Conservation (phyloP, 2,113 vertebrate species). For the Chinchilla lanigera region DNA sequence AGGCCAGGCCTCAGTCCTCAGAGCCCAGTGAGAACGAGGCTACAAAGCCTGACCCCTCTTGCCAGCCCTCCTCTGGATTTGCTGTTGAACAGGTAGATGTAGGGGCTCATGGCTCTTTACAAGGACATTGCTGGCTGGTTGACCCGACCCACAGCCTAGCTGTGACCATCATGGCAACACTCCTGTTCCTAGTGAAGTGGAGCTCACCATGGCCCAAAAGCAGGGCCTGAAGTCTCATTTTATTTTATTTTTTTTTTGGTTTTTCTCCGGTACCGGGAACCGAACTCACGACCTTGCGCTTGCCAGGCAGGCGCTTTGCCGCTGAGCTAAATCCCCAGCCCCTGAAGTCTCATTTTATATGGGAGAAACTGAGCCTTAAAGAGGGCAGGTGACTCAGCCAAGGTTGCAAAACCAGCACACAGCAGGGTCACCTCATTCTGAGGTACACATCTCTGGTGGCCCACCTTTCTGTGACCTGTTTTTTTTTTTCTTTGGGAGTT, state of each 20-base stretch:
- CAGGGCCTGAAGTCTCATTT: background rate
- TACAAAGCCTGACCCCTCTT: accelerated
- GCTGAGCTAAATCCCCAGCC: too few relatives aligned
- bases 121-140: background rate
- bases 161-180: background rate
- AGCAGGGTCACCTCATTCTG: background rate
- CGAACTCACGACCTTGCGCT: too few relatives aligned
- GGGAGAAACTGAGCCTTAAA: background rate
- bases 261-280: too few relatives aligned
- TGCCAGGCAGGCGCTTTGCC: too few relatives aligned
- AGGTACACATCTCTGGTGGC: too few relatives aligned
- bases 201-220: background rate
- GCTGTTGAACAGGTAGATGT: background rate
- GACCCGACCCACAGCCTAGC: background rate
- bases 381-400: background rate
- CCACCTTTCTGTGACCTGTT: background rate
- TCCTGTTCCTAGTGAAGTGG: background rate
- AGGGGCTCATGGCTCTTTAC: background rate
- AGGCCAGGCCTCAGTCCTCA: background rate
- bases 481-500: background rate
- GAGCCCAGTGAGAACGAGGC: background rate
- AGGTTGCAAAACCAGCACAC: too few relatives aligned
- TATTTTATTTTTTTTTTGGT: too few relatives aligned
- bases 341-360: background rate
- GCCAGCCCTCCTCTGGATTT: background rate